Evolutionary conservation across 2,797 vertebrate genomes (phyloP), one percentile per base, ranked within the genome.

Genomic region (Agapornis canus): DNA sequence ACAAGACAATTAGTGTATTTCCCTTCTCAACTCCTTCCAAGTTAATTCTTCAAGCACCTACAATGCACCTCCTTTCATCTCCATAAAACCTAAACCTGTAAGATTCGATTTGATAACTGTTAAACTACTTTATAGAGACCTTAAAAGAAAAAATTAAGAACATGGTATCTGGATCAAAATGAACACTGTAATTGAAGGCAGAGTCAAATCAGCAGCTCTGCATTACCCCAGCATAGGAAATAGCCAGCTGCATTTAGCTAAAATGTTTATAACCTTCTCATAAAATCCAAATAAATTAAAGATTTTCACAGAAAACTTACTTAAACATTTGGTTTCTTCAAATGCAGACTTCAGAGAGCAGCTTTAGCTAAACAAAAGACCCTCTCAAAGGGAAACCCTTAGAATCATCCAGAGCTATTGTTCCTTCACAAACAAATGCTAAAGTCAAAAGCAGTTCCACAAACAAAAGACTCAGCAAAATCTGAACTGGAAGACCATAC

Each of bases 371-470:
- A 66, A 81, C n/a, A 89, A 85, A 64, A 45, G 54, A 43, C 51
- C 32, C 63, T 64, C 37, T 77, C 56, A 71, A 85, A 86, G 48
- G 37, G 19, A 93, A 90, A 79, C 27, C 13, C 64, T 85, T 49
- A 77, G 31, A 71, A 84, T 71, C 40, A 70, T 70, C 88, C n/a
- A 3, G 11, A 49, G 54, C 72, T 56, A 35, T 63, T 80, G 31
- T 45, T 68, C 40, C 61, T 71, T 76, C 54, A 75, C 31, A 89
- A 90, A 40, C 11, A 90, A 91, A 83, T 21, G 72, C 25, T 29
- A 57, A 95, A 83, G 70, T 82, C 57, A 89, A 91, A 92, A 92
- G 23, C 39, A 71, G 32, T 83, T 93, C 23, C 43, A 82, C 51
- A 83, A 93, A 83, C 45, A 80, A 94, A 71, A 37, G 31, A 25